These are phyloP conservation scores for Sesia apiformis DNA, from an alignment of 2,888 invertebrate genomes.

Conservation along the genomic window DNA sequence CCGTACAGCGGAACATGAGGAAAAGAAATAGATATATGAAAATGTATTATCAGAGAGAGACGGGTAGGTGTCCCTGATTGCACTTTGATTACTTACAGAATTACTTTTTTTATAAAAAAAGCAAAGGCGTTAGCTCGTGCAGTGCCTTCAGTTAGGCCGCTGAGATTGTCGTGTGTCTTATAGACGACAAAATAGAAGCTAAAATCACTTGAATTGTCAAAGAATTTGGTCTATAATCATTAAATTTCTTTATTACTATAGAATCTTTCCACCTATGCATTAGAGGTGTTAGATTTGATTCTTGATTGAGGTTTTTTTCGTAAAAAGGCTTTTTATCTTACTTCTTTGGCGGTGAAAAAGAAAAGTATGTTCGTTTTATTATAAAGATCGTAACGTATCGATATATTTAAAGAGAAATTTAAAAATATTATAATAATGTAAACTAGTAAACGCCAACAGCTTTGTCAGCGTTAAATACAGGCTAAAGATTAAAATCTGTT, in stretches of 20 bases:
- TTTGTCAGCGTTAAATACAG: too few species aligned
- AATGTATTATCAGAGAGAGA: neutral
- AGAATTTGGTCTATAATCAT: neutral
- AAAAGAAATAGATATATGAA: too few species aligned
- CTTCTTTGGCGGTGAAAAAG: neutral
- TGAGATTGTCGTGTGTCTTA: too few species aligned
- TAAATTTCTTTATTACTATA: slow-evolving; percentile 6
- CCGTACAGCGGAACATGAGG: too few species aligned
- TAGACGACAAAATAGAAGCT: too few species aligned
- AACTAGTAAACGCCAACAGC: too few species aligned
- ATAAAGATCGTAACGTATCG: neutral
- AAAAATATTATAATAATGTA: too few species aligned
- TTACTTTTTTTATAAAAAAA: neutral
- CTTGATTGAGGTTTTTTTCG: neutral
- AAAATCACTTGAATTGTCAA: too few species aligned
- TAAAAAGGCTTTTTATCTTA: neutral
- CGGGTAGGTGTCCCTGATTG: neutral
- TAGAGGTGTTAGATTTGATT: slow-evolving; percentile 5
- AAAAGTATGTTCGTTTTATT: neutral
- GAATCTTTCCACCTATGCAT: slow-evolving; percentile 4
- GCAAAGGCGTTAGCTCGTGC: neutral
- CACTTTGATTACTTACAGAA: neutral
- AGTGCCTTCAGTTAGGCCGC: too few species aligned
- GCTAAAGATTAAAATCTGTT: too few species aligned
- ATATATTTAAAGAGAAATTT: too few species aligned